Base-by-base conservation (phyloP, 2,888 invertebrate genomes). In the Lamellibrachia columna region DNA sequence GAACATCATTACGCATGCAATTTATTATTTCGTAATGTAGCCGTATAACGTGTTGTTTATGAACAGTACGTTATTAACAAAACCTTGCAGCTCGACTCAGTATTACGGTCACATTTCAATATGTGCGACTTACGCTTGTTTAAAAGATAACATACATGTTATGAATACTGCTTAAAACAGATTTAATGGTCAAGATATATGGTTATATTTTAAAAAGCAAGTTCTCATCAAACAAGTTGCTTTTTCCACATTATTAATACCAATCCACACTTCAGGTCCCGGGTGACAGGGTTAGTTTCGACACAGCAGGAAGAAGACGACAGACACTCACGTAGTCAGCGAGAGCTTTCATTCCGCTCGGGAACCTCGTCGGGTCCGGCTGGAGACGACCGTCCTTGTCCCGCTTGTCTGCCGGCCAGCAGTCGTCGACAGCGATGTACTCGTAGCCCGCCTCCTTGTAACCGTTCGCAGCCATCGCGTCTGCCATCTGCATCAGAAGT, bases 401-500 rank as follows among this genome's bases (percentile, higher is more conserved):
- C 15, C 94, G 91, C 3, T 92, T 9, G 52, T 92, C 53, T 11
- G 93, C 94, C 58, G 92, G 92, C 94, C 94, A 94, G 75, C 94
- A 94, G 93, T 94, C 94, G 90, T 94, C 94, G n/a, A 94, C 92
- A 2, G 93, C 93, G 52, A 94, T 92, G 93, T 94, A 94, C 90
- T 93, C 92, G 53, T 94, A 94, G 15, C 94, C 94, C 4, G 92
- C 94, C 3, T 93, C 92, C 55, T 90, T 92, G 92, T 94, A 94
- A 6, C 94, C 94, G 11, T 94, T 93, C 15, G 90, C 90, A 4
- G 92, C 94, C 93, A 94, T 93, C 15, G 58, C 91, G 91, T 94
- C 94, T 2, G 94, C 94, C 92, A 91, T 93, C 22, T 90, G 58
- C 91, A 58, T 93, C 40, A 94, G 92, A 90, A 94, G 92, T 52